Conservation (phyloP, 2,113 vertebrate species). For the Girardinichthys multiradiatus region DNA sequence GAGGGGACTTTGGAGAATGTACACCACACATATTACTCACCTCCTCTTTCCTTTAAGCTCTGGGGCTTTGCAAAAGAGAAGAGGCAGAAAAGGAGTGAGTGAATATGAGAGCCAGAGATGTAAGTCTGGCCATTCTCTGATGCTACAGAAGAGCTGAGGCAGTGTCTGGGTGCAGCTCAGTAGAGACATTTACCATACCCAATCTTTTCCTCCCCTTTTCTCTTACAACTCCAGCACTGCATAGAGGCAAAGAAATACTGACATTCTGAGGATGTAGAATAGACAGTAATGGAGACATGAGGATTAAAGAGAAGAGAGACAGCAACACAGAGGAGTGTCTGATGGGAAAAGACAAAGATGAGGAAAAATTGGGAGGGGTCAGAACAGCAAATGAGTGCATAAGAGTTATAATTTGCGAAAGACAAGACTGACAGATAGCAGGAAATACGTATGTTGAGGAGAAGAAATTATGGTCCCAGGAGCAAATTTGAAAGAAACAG, state of each 20-base stretch:
- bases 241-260: constrained; percentile 27
- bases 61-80: constrained; percentile 45
- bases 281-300: constrained; percentile 64
- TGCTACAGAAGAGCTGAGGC: constrained; percentile 49
- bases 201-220: constrained; percentile 7
- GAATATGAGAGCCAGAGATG: constrained; percentile 38
- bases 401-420: constrained; percentile 69
- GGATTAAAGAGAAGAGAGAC: constrained; percentile 56
- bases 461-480: constrained; percentile 43
- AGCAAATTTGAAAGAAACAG: constrained; percentile 42
- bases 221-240: constrained; percentile 9
- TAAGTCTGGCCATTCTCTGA: constrained; percentile 51
- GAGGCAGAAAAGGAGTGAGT: constrained; percentile 24
- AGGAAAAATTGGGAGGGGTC: constrained; percentile 36
- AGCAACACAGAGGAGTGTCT: constrained; percentile 61
- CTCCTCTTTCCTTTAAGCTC: constrained; percentile 45
- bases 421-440: constrained; percentile 53
- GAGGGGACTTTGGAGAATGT: constrained; percentile 44
- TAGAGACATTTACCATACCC: constrained; percentile 27
- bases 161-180: constrained; percentile 22
- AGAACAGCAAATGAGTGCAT: constrained; percentile 50
- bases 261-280: constrained; percentile 40
- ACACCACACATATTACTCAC: constrained; percentile 45
- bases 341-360: constrained; percentile 69
- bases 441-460: constrained; percentile 50